Base-by-base conservation (phyloP, 2,888 invertebrate genomes). In the Hesperia comma region DNA sequence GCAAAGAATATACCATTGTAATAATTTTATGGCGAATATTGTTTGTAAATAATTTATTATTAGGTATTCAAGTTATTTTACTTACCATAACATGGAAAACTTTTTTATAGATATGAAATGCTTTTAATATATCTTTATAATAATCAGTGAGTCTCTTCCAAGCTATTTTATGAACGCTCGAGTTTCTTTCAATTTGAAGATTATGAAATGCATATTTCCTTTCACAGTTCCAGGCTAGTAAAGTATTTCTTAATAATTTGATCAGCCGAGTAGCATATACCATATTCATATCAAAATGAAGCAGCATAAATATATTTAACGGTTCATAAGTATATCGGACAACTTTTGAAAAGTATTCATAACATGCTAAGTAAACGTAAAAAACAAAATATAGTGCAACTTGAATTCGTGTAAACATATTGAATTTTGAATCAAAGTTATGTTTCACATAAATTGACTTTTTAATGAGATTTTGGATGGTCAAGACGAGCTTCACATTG, bases 51-150 rank as follows among this genome's bases (percentile, higher is more conserved):
- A 37, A 12, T 37, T 10, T 1, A 37, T 37, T 12, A n/a, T n/a
- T n/a, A n/a, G n/a, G n/a, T 12, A 37, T 37, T 8, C n/a, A n/a
- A 10, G 8, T 7, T 4, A 37, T 37, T 37, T 37, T 51, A 21
- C 41, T 43, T 60, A 66, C 66, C 66, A 66, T 60, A 15, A n/a
- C 33, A 33, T 60, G 53, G 46, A 43, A 66, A 19, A 60, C 66
- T 46, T 66, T 54, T 0, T 10, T 33, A 15, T n/a, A 32, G 2
- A 54, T 15, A 7, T 12, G 8, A 60, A 33, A 66, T 2, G 66
- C 58, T 12, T 60, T 43, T 0, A 66, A 26, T n/a, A 66, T 66
- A 37, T 54, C 19, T 37, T 6, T 12, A 5, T 66, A 54, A n/a
- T 43, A 60, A n/a, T 15, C 6, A 21, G 33, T 32, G 33, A 60